These are phyloP conservation scores for Drosophila differens DNA, from an alignment of 2,888 invertebrate genomes.

Conservation along the genomic window DNA sequence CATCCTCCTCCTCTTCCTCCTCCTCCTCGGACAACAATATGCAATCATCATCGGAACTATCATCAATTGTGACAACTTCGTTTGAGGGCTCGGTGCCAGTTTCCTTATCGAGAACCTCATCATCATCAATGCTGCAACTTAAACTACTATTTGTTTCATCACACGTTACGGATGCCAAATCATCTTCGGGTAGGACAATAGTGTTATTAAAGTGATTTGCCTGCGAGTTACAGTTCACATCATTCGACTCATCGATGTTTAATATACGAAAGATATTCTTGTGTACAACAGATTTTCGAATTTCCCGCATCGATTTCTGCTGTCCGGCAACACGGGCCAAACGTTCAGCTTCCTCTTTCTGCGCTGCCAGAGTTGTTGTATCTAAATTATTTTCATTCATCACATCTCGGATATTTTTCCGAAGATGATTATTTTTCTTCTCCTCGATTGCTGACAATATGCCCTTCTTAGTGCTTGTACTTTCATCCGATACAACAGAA, in stretches of 20 bases:
- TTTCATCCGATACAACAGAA: slow-evolving; percentile 55
- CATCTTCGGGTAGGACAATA: slow-evolving; percentile 62
- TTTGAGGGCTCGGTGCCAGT: slow-evolving; percentile 48
- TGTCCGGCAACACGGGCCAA: slow-evolving; percentile 93
- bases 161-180: slow-evolving; percentile 57
- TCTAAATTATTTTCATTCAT: slow-evolving; percentile 97
- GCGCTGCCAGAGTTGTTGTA: slow-evolving; percentile 95
- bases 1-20: slow-evolving; percentile 91
- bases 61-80: slow-evolving; percentile 90
- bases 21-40: slow-evolving; percentile 95
- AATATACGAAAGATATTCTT: slow-evolving; percentile 88
- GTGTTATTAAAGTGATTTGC: slow-evolving; percentile 43
- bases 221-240: slow-evolving; percentile 52
- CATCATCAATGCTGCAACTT: slow-evolving; percentile 69
- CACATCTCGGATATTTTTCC: slow-evolving; percentile 96
- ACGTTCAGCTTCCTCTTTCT: slow-evolving; percentile 96
- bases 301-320: slow-evolving; percentile 92
- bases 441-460: slow-evolving; percentile 68
- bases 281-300: slow-evolving; percentile 90
- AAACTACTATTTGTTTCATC: slow-evolving; percentile 72
- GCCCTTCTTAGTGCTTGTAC: slow-evolving; percentile 55
- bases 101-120: slow-evolving; percentile 53
- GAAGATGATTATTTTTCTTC: slow-evolving; percentile 87
- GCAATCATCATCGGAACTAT: slow-evolving; percentile 92
- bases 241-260: slow-evolving; percentile 68